Evolutionary conservation across 2,888 invertebrate species (phyloP), one percentile per base, ranked within the genome.

Genomic region (Gryllus longicercus): DNA sequence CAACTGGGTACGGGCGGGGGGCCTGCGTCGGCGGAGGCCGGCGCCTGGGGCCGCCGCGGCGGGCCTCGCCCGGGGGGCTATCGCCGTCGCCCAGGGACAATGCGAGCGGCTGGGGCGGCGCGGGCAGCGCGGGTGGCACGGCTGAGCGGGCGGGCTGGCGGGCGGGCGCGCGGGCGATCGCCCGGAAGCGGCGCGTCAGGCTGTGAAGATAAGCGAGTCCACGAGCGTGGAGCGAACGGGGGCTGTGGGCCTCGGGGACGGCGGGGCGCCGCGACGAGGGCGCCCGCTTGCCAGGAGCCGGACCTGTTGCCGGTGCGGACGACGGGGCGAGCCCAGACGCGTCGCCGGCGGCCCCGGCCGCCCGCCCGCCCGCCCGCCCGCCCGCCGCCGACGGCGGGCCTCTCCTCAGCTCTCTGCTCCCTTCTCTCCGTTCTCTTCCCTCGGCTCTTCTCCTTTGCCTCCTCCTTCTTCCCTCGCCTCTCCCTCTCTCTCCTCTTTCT

Each of bases 31-130:
- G 38, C 38, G 38, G 38, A 38, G 38, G 38, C 38, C 38, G 38
- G 38, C 38, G 38, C 38, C n/a, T 14, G 63, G 16, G 16, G 63
- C 63, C 63, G 63, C 63, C 63, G 14, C 16, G n/a, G n/a, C 3
- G n/a, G 16, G n/a, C 14, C n/a, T 14, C n/a, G n/a, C 16, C 14
- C n/a, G 63, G 63, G 16, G 38, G 38, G 38, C 38, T 38, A 38
- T 63, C 63, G 63, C 63, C 63, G 63, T n/a, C 63, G 63, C 63
- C 63, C n/a, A n/a, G n/a, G n/a, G 63, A 63, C 63, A 63, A 63
- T 11, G 63, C n/a, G n/a, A 3, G n/a, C n/a, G 63, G 63, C 63
- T 14, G 16, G 63, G 63, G n/a, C 14, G 63, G n/a, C 63, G 63
- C 14, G 14, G 63, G 63, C n/a, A n/a, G n/a, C 63, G 14, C 16